Evolutionary conservation across 2,797 vertebrate genomes (phyloP).

Genomic region (Rhinichthys osculus): DNA sequence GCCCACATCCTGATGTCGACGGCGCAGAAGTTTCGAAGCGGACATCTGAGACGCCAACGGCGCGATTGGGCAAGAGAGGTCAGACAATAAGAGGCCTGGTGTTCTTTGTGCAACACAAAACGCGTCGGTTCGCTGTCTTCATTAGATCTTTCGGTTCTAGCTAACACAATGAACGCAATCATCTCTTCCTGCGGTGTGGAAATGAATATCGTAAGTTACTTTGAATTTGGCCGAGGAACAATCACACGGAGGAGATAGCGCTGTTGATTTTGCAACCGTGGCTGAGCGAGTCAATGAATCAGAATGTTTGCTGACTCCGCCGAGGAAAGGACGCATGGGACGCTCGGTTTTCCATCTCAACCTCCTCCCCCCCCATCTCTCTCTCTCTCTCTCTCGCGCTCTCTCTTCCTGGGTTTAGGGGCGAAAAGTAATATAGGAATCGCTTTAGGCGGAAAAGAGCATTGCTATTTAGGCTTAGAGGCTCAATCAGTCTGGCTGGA

Average conservation of each 20-base stretch:
- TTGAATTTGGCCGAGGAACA: constrained; percentile 56
- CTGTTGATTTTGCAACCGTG: constrained; percentile 58
- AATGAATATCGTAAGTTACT: constrained; percentile 52
- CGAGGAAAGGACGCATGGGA: constrained; percentile 31
- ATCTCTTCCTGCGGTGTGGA: constrained; percentile 49
- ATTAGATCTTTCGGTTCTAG: constrained; percentile 50
- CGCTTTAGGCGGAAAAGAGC: constrained; percentile 78
- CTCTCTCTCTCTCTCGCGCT: constrained; percentile 49
- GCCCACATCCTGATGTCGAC: constrained; percentile 61
- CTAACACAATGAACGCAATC: constrained; percentile 42
- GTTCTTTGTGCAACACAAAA: constrained; percentile 57
- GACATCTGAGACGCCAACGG: constrained; percentile 64
- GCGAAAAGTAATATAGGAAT: constrained; percentile 79
- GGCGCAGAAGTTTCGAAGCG: constrained; percentile 41
- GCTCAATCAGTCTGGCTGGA: constrained; percentile 76
- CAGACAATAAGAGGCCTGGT: constrained; percentile 63
- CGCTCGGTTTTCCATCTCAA: constrained; percentile 33
- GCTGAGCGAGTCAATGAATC: constrained; percentile 50
- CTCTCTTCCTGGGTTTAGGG: constrained; percentile 72
- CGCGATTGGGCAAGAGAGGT: constrained; percentile 77
- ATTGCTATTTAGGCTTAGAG: constrained; percentile 79
- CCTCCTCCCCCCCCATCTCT: constrained; percentile 39
- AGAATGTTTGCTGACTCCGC: constrained; percentile 62
- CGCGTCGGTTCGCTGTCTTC: constrained; percentile 35
- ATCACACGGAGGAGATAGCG: constrained; percentile 50